These are phyloP conservation scores for Novumbra hubbsi DNA, from an alignment of 2,797 vertebrate genomes.

Conservation along the genomic window DNA sequence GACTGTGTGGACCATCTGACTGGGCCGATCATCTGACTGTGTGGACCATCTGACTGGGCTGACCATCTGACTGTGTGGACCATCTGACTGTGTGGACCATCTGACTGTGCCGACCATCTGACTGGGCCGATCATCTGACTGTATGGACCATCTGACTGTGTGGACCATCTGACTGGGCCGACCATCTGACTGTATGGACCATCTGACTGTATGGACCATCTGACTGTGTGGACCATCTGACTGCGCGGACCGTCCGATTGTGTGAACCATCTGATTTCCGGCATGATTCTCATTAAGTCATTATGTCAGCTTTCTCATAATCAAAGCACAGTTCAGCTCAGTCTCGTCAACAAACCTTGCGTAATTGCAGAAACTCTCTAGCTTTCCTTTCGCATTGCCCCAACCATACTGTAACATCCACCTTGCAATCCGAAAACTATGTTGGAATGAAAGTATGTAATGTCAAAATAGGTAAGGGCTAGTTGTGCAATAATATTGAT, in stretches of 20 bases:
- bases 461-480: not conserved
- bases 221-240: no score
- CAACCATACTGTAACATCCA: not conserved
- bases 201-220: not conserved
- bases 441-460: not conserved
- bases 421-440: not conserved
- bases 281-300: not conserved
- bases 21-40: no score
- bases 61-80: not conserved
- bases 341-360: not conserved
- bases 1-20: no score
- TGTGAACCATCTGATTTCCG: not conserved
- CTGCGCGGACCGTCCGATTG: no score
- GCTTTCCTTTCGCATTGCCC: not conserved
- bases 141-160: no score
- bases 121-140: no score
- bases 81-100: not conserved
- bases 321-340: not conserved
- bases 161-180: no score
- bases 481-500: not conserved
- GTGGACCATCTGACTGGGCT: no score
- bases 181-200: not conserved
- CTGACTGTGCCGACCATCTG: not conserved
- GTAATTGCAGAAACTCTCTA: not conserved
- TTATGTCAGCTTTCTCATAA: not conserved